Percentiles rank a stretch among this genome's conserved stretches.
phyloP scores from a whole-genome alignment of 2,113 vertebrate genomes.

The Zosterops japonicus region DNA sequence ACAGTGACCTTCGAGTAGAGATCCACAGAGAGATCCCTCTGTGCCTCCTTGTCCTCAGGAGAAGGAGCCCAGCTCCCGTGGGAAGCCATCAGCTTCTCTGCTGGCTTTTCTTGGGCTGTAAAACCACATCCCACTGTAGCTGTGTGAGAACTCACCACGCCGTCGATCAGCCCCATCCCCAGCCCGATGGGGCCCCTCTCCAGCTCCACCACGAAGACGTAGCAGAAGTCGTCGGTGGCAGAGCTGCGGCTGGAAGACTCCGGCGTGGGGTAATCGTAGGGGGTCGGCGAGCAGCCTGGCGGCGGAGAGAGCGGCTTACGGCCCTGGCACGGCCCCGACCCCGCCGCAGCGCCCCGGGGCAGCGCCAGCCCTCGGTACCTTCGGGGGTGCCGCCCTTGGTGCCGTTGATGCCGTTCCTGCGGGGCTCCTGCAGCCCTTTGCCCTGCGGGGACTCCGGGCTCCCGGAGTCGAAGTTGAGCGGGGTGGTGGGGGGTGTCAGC shows the following conservation, averaged over 20 bases:
- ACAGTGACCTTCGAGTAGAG: not conserved
- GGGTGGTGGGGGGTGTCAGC: conserved; percentile 88
- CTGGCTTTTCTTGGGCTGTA: not conserved
- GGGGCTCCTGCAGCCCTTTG: conserved; percentile 68
- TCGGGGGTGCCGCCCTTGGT: conserved; percentile 55
- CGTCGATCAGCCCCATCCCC: conserved; percentile 95
- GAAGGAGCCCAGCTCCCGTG: not conserved
- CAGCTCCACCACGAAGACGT: conserved; percentile 92
- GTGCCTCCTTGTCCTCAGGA: not conserved
- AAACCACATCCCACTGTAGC: not conserved
- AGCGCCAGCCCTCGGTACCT: conserved; percentile 63
- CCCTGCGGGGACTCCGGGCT: conserved; percentile 51
- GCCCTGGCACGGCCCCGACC: not conserved
- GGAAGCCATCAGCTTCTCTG: not conserved
- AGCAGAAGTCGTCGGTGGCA: conserved; percentile 86
- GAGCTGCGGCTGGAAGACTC: conserved; percentile 81
- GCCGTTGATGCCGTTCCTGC: conserved; percentile 46
- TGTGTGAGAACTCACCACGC: conserved; percentile 81
- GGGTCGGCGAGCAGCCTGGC: conserved; percentile 43
- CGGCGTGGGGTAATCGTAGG: conserved; percentile 79
- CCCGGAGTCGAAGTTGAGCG: conserved; percentile 74
- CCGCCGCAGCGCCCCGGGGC: not conserved
- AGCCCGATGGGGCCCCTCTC: conserved; percentile 90
- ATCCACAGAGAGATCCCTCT: not conserved
- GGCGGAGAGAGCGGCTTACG: rapidly evolving